Percentiles rank a stretch among this genome's conserved stretches.
These are phyloP conservation scores for Macrocentrus cingulum DNA, from an alignment of 1,140 invertebrate species.

Conservation along the genomic window DNA sequence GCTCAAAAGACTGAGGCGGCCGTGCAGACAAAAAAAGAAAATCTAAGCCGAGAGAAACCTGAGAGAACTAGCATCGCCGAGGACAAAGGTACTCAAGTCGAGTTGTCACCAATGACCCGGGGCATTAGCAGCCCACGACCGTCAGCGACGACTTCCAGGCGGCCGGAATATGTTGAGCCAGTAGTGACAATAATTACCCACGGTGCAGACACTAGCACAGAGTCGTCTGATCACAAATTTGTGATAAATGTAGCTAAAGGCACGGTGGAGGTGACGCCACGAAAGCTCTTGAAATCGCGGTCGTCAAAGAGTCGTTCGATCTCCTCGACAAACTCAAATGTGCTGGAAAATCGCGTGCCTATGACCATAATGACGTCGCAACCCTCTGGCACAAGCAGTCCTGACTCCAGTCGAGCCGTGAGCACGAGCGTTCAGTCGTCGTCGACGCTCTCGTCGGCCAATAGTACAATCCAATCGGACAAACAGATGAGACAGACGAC, in stretches of 20 bases:
- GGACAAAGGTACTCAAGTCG: constrained; percentile 48
- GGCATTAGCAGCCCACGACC: background rate
- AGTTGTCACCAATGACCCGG: constrained; percentile 18
- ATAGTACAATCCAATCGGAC: background rate
- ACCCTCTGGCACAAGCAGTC: constrained; percentile 17
- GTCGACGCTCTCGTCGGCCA: background rate
- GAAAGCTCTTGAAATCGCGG: constrained; percentile 28
- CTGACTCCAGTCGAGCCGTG: background rate
- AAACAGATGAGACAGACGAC: no score
- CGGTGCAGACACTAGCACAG: constrained; percentile 38
- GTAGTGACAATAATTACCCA: constrained; percentile 42
- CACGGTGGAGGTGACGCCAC: constrained; percentile 40
- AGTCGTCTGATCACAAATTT: constrained; percentile 35
- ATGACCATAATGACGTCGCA: constrained; percentile 5
- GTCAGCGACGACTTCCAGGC: background rate
- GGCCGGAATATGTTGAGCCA: constrained; percentile 32
- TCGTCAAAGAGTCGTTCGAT: constrained; percentile 32
- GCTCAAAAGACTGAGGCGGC: no score
- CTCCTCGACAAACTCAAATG: constrained; percentile 26
- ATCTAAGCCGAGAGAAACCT: constrained; percentile 13
- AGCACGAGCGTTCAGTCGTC: background rate
- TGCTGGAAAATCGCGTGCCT: constrained; percentile 23
- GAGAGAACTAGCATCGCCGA: constrained; percentile 40
- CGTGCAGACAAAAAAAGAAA: constrained; percentile 11
- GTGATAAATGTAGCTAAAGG: constrained; percentile 43